Base-by-base conservation (phyloP, 2,113 vertebrate genomes). In the Nothoprocta pentlandii region DNA sequence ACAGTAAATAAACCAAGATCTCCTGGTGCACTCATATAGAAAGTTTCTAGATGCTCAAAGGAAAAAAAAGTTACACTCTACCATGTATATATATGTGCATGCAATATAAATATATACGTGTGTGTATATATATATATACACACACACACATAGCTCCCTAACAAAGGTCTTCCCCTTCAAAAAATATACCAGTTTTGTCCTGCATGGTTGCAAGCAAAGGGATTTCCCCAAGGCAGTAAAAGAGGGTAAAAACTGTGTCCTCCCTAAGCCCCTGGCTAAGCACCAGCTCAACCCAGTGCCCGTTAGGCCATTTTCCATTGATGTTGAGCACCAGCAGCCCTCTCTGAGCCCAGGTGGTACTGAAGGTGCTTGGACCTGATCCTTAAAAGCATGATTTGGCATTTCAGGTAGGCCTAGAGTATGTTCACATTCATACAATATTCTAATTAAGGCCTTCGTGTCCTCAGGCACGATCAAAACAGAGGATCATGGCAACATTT, bases 331-430 rank as follows among this genome's bases (percentile, higher is more conserved):
- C 26, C 54, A 13, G 41, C 6, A 34, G 69, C 36, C 14, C 62
- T 86, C 26, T 28, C 11, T 30, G 62, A 54, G 49, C 73, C 69
- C 54, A 86, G 62, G 32, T 88, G 47, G 32, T 79, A 56, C 8
- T 75, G 76, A 79, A 84, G 83, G 56, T 71, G 58, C 44, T 88
- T 78, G 79, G 80, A 76, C 23, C 73, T 56, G 41, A 69, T 32
- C 22, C 36, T 79, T 56, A 46, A 92, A 89, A 93, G n/a, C 26
- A 22, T 7, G 10, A 23, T 84, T 86, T 89, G 82, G 16, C 41
- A 82, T 53, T 64, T 71, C 62, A 94, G 34, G 32, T 53, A 61
- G 28, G 30, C 9, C 8, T 32, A 51, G 82, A 83, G 12, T 8
- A 16, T 34, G 32, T 51, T 23, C 62, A 1, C 2, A 0, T 15